phyloP scores from a whole-genome alignment of 2,888 invertebrate species.

The Itoplectis maculator region DNA sequence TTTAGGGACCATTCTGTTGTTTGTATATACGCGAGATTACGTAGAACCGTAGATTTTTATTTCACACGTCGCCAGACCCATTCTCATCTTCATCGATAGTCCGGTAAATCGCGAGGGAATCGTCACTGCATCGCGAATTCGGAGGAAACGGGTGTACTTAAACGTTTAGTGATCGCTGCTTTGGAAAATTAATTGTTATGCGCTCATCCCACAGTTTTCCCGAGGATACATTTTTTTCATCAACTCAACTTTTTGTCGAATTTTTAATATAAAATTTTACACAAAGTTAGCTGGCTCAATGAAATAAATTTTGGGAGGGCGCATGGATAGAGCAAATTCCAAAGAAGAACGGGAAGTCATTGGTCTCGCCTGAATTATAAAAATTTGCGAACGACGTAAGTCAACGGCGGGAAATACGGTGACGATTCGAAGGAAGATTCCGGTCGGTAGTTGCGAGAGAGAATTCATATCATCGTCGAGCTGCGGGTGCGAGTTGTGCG shows the following conservation, averaged over 20 bases:
- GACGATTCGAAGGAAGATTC: slow-evolving; percentile 21
- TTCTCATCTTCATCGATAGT: background rate
- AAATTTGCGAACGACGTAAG: background rate
- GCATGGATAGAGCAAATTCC: background rate
- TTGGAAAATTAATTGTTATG: background rate
- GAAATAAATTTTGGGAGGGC: background rate
- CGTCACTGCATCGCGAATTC: slow-evolving; percentile 35
- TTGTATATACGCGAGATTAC: slow-evolving; percentile 68
- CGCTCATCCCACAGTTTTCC: background rate
- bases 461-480: slow-evolving; percentile 38
- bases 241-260: background rate
- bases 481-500: slow-evolving; percentile 13
- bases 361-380: background rate
- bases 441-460: slow-evolving; percentile 29
- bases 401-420: background rate
- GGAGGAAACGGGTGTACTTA: slow-evolving; percentile 42
- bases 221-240: background rate
- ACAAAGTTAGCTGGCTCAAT: background rate
- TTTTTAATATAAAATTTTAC: background rate
- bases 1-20: slow-evolving; percentile 73
- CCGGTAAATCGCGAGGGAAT: background rate
- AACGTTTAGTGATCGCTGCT: background rate
- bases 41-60: slow-evolving; percentile 54
- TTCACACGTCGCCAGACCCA: slow-evolving; percentile 34
- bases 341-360: background rate